Conservation (phyloP, 2,113 vertebrate genomes). For the Nothobranchius furzeri region DNA sequence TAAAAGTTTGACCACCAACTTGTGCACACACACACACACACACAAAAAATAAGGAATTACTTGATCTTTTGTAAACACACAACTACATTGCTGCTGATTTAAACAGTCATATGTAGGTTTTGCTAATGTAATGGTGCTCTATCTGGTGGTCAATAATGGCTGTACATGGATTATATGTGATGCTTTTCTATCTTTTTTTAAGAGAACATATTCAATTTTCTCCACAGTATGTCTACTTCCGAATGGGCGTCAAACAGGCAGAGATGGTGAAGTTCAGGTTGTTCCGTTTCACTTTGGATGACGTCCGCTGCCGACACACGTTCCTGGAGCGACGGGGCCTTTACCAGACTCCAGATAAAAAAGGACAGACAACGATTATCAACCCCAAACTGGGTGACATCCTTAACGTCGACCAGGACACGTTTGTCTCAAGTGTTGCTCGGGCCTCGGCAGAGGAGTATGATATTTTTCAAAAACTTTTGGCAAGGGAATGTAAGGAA, state of each 20-base stretch:
- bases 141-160: constrained; percentile 2
- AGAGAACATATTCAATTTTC: neutral
- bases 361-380: constrained; percentile 81
- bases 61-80: neutral
- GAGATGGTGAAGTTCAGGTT: constrained; percentile 82
- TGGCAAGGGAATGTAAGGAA: constrained; percentile 82
- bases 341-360: constrained; percentile 89
- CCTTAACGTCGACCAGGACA: constrained; percentile 71
- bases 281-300: constrained; percentile 78
- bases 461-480: constrained; percentile 84
- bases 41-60: no score
- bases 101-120: neutral
- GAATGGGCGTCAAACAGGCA: constrained; percentile 88
- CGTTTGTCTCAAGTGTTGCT: constrained; percentile 81
- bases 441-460: constrained; percentile 83
- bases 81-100: neutral
- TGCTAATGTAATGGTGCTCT: neutral
- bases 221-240: constrained; percentile 90
- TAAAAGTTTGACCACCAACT: neutral
- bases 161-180: neutral
- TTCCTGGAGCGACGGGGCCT: constrained; percentile 91
- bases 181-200: neutral
- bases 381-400: constrained; percentile 87
- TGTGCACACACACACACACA: neutral
- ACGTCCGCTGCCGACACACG: constrained; percentile 83